Evolutionary conservation across 1,140 invertebrate genomes (phyloP), one percentile per base, ranked within the genome.

Genomic region (Polyergus mexicanus): DNA sequence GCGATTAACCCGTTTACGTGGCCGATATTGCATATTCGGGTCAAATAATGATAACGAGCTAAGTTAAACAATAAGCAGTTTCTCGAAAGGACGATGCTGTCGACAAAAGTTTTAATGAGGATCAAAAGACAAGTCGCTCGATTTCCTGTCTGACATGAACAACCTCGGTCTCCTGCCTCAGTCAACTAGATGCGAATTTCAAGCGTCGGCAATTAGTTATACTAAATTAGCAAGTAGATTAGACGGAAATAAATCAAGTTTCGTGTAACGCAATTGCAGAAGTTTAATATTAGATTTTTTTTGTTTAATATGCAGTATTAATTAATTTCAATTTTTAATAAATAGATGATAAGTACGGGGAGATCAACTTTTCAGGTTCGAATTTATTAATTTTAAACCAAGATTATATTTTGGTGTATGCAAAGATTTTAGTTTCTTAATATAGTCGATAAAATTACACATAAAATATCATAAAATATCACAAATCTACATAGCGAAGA

Each of bases 1-100:
- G 51, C 75, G 78, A 89, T 85, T 89, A 87, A 87, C 54, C 56
- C 56, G 74, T 74, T 90, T 76, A 78, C 22, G 56, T 60, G 32
- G 51, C 54, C 41, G 75, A 87, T 87, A 89, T 86, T 83, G n/a
- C 74, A 76, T 84, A 84, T 68, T 58, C 72, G 41, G 58, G 44
- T 83, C 54, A 54, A 88, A 28, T 44, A 69, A 89, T 87, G 63
- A 65, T 76, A 81, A 89, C 85, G 78, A 89, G 72, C 25, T 68
- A 87, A 89, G 80, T 87, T 85, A 62, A 87, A 90, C 65, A 89
- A 90, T 85, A 87, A 86, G 44, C 66, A 28, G 66, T 51, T 51
- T 25, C 32, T 22, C 19, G 38, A 75, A 77, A 71, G 69, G 71
- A 51, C 44, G 22, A 71, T n/a, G 44, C 28, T 72, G 38, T 41